Conservation (phyloP, 2,888 invertebrate genomes). For the Latrodectus elegans region DNA sequence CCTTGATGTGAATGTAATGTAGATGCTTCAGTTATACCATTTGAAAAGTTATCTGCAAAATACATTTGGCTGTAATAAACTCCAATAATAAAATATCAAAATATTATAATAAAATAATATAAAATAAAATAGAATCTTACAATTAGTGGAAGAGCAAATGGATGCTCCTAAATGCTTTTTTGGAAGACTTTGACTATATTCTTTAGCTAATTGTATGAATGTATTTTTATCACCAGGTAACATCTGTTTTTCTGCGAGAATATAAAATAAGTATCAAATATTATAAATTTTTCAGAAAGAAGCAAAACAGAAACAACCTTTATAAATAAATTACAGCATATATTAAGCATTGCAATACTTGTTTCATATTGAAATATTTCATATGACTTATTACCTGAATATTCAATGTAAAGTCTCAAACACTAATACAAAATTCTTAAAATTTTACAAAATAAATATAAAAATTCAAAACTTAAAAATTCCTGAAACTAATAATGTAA, state of each 20-base stretch:
- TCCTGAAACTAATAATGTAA: too few species aligned
- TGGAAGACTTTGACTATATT: slow-evolving; percentile 49
- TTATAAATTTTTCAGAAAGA: too few species aligned
- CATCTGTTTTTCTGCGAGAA: slow-evolving; percentile 15
- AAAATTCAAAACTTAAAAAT: too few species aligned
- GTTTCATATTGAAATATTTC: too few species aligned
- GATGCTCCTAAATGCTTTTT: slow-evolving; percentile 34
- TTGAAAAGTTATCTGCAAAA: slow-evolving; percentile 55
- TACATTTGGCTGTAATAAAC: neutral
- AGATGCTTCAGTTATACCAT: slow-evolving; percentile 53
- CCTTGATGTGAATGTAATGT: slow-evolving; percentile 59
- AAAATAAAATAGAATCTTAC: slow-evolving; percentile 28
- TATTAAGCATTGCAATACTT: too few species aligned
- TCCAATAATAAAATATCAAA: neutral
- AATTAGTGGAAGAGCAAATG: slow-evolving; percentile 24
- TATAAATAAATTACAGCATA: too few species aligned
- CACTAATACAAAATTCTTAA: too few species aligned
- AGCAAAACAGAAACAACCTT: too few species aligned
- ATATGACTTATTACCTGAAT: too few species aligned
- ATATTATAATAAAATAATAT: neutral
- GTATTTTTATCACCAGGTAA: slow-evolving; percentile 49
- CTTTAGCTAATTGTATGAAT: slow-evolving; percentile 39
- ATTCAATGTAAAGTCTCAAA: too few species aligned
- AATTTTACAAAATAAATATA: too few species aligned
- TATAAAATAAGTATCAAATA: neutral